Base-by-base conservation (phyloP, 2,113 vertebrate species). In the Suncus etruscus region DNA sequence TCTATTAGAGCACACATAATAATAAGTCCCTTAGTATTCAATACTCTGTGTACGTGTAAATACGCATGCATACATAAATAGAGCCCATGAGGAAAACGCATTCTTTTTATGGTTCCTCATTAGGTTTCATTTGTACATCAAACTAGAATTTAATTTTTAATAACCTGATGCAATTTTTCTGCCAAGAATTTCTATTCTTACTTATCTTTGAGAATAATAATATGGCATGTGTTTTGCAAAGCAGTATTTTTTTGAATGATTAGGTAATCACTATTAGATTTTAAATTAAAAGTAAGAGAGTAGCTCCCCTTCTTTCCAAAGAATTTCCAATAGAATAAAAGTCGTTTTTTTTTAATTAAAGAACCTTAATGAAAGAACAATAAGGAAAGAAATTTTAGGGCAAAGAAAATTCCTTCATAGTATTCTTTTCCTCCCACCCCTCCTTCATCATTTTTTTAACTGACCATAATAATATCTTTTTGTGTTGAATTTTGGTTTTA, bases 241-340 rank as follows among this genome's bases (percentile, higher is more conserved):
- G 27, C 27, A 22, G 24, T 12, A 27, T 18, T 61, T 79, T n/a
- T n/a, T 47, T 12, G 65, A 86, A 65, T 80, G 25, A 74, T 20
- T 24, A 80, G 39, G 72, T 74, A 24, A 69, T 89, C 50, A n/a
- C 32, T 61, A 63, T 39, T 48, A 29, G 8, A 87, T 75, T 47
- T 74, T 83, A 84, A 80, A 89, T 69, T 77, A 81, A 25, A 70
- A 80, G 45, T 80, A 79, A 93, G 45, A 20, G 22, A 74, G 58
- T 29, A 76, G 27, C 5, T 76, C 12, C 20, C 9, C 10, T 63
- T 31, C 31, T 74, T 45, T 85, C 69, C 16, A n/a, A 39, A 58
- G 15, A 76, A 11, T 75, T 84, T 87, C 70, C 61, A 93, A 58
- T 54, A 84, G 47, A 65, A 84, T 51, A 8, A 73, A 86, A 79